Conservation (phyloP, 2,797 vertebrate genomes). For the Lutjanus argentimaculatus region DNA sequence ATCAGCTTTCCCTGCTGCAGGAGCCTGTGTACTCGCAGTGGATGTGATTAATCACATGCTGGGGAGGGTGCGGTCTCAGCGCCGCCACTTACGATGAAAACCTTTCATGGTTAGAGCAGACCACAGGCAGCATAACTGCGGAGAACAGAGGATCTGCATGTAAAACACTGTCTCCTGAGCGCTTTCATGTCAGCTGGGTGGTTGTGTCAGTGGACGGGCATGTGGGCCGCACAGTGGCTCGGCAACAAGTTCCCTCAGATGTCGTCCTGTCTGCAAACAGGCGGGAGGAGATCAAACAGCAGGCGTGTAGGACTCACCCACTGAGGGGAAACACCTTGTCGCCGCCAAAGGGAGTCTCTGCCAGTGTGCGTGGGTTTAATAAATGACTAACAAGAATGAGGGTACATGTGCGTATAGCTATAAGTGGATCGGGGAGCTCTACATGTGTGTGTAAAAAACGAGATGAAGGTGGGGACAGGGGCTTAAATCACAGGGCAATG, state of each 20-base stretch:
- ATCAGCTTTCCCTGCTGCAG: background rate
- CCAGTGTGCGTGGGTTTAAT: conserved; percentile 12
- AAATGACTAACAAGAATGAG: conserved; percentile 31
- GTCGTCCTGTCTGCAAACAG: conserved; percentile 42
- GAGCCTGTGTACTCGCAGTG: background rate
- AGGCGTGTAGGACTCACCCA: conserved; percentile 24
- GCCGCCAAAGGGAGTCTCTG: conserved; percentile 33
- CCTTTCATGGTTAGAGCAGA: conserved; percentile 11
- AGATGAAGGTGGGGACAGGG: conserved; percentile 27
- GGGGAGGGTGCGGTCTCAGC: conserved; percentile 30
- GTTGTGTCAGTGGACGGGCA: conserved; percentile 24
- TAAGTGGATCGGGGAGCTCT: conserved; percentile 21
- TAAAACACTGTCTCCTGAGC: conserved; percentile 27
- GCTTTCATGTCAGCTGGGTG: conserved; percentile 38
- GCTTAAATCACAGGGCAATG: conserved; percentile 53
- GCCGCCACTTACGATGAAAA: conserved; percentile 21
- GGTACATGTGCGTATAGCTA: background rate
- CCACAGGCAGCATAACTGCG: conserved; percentile 19
- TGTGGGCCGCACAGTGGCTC: conserved; percentile 46
- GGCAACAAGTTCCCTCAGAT: conserved; percentile 36
- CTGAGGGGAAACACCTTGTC: conserved; percentile 40
- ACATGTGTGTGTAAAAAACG: background rate
- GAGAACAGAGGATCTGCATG: conserved; percentile 11
- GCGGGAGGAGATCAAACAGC: conserved; percentile 54
- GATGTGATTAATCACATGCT: conserved; percentile 47